These are phyloP conservation scores for Rhabdornis inornatus DNA, from an alignment of 2,113 vertebrate species.

Conservation along the genomic window DNA sequence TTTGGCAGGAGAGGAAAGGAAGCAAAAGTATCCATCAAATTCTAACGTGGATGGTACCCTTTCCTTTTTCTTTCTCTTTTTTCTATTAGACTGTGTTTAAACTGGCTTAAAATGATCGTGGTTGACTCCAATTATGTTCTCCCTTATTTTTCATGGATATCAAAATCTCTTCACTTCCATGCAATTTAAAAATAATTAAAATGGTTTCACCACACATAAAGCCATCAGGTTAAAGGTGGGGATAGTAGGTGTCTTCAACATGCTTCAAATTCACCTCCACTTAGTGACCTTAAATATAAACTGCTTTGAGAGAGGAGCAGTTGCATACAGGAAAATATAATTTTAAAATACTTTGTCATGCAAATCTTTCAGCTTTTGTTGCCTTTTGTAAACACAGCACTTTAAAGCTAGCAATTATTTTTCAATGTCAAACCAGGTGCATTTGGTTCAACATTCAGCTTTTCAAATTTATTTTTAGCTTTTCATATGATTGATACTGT, in stretches of 20 bases:
- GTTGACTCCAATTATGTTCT: neutral
- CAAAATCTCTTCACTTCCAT: neutral
- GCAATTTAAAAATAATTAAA: neutral
- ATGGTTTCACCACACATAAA: neutral
- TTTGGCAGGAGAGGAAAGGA: neutral
- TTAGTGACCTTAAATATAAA: neutral
- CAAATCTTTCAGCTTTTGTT: neutral
- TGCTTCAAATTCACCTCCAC: neutral
- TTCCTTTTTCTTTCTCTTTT: neutral
- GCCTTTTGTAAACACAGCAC: neutral
- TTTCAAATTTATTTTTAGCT: neutral
- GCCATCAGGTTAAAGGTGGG: neutral
- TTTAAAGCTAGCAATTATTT: neutral
- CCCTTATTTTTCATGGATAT: neutral
- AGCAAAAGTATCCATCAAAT: neutral
- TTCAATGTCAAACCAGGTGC: neutral
- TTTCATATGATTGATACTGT: neutral
- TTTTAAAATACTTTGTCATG: neutral
- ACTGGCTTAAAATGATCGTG: neutral
- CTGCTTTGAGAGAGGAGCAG: neutral
- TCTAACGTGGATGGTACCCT: neutral
- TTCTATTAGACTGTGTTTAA: neutral
- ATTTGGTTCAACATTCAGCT: neutral
- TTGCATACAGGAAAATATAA: neutral
- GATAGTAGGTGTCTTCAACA: neutral